Conservation (phyloP, 2,797 vertebrate species). For the Sebastes matsubarae region DNA sequence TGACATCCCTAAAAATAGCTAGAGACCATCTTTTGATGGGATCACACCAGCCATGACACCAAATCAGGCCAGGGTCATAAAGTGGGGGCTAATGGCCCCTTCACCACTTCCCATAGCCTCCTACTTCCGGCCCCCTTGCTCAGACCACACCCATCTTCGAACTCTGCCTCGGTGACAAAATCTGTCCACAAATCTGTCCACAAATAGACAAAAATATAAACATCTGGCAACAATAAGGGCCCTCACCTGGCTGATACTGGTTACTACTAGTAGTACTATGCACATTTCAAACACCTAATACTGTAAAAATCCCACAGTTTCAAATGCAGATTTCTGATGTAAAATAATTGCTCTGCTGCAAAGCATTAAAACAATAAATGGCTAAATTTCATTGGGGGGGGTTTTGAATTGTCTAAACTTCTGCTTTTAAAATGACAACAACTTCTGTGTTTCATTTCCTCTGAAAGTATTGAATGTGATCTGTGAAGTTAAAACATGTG, state of each 20-base stretch:
- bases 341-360: not conserved
- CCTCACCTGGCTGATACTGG: conserved; percentile 18
- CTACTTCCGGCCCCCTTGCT: no score
- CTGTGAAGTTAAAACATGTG: conserved; percentile 5
- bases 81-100: no score
- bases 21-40: not conserved
- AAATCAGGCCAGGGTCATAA: no score
- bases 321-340: not conserved
- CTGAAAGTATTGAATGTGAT: not conserved
- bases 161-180: no score
- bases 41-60: not conserved
- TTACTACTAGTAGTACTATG: not conserved
- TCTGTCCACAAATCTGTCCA: no score
- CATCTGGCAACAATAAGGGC: not conserved
- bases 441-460: conserved; percentile 44
- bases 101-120: no score
- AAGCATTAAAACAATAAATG: not conserved
- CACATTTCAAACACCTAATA: not conserved
- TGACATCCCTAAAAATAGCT: no score
- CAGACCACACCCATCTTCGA: no score
- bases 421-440: not conserved
- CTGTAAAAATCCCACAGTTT: not conserved
- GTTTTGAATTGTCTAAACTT: not conserved
- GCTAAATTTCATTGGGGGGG: not conserved
- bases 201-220: no score